Evolutionary conservation across 2,888 invertebrate genomes (phyloP).

Genomic region (Kryphioiulus occultus): DNA sequence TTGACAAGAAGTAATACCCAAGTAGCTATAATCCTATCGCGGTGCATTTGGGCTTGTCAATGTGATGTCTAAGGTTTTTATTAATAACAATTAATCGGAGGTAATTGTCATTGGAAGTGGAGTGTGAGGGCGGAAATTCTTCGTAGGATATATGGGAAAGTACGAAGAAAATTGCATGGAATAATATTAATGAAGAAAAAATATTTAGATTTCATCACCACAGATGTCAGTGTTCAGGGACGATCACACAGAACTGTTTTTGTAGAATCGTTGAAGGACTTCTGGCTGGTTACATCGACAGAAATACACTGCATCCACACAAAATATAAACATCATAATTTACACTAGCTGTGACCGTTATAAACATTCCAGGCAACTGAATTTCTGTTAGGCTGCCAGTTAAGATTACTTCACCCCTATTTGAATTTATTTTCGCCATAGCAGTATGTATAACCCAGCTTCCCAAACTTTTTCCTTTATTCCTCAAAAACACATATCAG

Average conservation of each 20-base stretch:
- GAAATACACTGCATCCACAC: neutral
- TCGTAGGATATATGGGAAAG: neutral
- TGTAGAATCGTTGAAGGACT: too few relatives aligned
- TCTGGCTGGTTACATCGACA: neutral
- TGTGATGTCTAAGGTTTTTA: neutral
- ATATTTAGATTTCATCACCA: neutral
- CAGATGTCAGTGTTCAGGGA: too few relatives aligned
- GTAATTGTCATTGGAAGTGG: neutral
- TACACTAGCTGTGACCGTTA: neutral
- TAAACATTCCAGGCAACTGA: neutral
- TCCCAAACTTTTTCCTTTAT: too few relatives aligned
- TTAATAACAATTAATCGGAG: constrained; percentile 43
- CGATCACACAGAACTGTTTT: too few relatives aligned
- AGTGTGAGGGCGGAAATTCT: neutral
- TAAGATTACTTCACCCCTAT: neutral
- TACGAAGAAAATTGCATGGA: neutral
- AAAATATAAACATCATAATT: neutral
- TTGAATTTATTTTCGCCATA: too few relatives aligned
- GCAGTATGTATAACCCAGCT: too few relatives aligned
- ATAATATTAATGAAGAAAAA: neutral
- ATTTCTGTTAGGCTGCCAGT: neutral
- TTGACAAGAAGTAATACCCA: constrained; percentile 8
- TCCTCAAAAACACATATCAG: too few relatives aligned
- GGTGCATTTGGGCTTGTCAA: constrained; percentile 8
- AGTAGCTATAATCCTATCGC: constrained; percentile 31